These are phyloP conservation scores for Gobio occitaniae DNA, from an alignment of 2,797 vertebrate species.

Conservation along the genomic window DNA sequence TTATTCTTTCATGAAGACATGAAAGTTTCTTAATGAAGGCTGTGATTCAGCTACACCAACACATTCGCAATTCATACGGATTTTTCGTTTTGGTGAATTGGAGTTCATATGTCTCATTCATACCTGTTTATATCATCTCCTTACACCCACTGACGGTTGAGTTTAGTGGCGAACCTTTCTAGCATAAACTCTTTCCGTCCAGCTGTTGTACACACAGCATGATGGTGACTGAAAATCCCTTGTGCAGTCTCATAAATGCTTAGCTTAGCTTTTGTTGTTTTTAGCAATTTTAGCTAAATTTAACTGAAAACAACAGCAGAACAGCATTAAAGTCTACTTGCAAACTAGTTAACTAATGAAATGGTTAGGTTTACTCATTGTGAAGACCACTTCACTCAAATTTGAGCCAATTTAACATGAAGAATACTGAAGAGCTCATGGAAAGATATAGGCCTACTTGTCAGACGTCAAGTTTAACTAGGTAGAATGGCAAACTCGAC, in stretches of 20 bases:
- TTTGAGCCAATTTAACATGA: neutral
- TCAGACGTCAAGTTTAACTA: neutral
- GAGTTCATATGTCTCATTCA: neutral
- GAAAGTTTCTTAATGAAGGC: neutral
- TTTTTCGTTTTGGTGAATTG: neutral
- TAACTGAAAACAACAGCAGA: neutral
- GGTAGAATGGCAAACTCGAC: constrained; percentile 16
- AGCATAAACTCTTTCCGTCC: neutral
- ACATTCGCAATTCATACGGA: neutral
- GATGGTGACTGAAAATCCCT: neutral
- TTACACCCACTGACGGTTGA: neutral
- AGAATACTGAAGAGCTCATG: neutral
- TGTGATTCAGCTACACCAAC: neutral
- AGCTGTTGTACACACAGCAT: neutral
- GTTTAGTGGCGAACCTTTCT: no score
- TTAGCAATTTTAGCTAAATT: neutral
- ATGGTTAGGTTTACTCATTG: neutral
- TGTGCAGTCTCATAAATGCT: neutral
- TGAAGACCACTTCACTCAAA: neutral
- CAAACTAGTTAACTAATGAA: neutral
- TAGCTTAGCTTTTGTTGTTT: neutral
- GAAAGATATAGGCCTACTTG: neutral
- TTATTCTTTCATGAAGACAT: neutral
- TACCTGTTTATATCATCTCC: neutral
- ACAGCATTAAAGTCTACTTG: neutral